A percentile compares a stretch with the other conserved stretches of the same genome.
Evolutionary conservation across 1,140 invertebrate species (phyloP).

Genomic region (roundworm (Caenorhabditis elegans)): WBcel235 BX284605.5:12476501-12477000

Average conservation of each 20-base stretch:
- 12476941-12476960: too few species aligned
- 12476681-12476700: conserved; percentile 23
- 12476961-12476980: too few species aligned
- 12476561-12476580: not conserved
- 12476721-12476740: conserved; percentile 14
- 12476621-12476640: not conserved
- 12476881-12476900: too few species aligned
- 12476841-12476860: too few species aligned
- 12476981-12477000: too few species aligned
- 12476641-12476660: conserved; percentile 20
- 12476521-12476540: not conserved
- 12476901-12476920: too few species aligned
- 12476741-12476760: conserved; percentile 24
- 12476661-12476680: not conserved
- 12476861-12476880: too few species aligned
- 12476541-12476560: not conserved
- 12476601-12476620: conserved; percentile 4
- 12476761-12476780: not conserved
- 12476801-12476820: not conserved
- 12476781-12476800: not conserved
- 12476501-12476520: not conserved
- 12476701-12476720: conserved; percentile 20
- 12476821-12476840: too few species aligned
- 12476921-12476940: too few species aligned
- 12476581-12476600: not conserved